Conservation (phyloP, 1,140 invertebrate species). For the Lasioglossum baleicum region DNA sequence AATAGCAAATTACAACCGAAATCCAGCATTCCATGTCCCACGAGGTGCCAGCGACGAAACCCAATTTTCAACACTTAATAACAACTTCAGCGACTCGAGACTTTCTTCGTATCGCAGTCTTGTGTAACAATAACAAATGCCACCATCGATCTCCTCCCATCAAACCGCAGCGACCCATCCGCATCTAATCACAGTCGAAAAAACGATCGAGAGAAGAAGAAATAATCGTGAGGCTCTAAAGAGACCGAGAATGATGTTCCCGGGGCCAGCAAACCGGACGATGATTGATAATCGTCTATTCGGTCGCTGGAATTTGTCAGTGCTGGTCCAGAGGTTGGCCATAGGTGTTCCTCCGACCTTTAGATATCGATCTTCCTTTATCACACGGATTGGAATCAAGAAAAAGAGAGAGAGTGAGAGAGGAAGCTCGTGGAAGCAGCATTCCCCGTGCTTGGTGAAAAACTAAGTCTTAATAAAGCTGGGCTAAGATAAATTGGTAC, state of each 20-base stretch:
- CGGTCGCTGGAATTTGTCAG: constrained; percentile 60
- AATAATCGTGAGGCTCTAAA: constrained; percentile 39
- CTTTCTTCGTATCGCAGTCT: too few species aligned
- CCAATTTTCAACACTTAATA: too few species aligned
- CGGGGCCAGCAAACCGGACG: constrained; percentile 37
- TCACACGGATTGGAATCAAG: constrained; percentile 38
- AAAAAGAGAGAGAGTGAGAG: background rate
- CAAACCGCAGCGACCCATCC: background rate
- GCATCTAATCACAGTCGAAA: background rate
- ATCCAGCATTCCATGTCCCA: too few species aligned
- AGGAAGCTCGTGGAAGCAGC: constrained; percentile 10
- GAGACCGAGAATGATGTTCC: constrained; percentile 53
- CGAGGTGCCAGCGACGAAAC: too few species aligned
- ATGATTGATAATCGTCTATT: constrained; percentile 60
- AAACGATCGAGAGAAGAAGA: background rate
- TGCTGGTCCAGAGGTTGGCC: constrained; percentile 14
- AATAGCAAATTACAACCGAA: too few species aligned
- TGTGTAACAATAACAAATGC: background rate
- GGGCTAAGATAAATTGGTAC: constrained; percentile 75
- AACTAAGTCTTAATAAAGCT: constrained; percentile 75
- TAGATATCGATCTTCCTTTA: constrained; percentile 62
- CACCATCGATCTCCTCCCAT: background rate
- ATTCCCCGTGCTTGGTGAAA: constrained; percentile 53
- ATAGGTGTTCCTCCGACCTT: constrained; percentile 47
- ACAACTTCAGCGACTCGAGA: too few species aligned